Percentiles rank a stretch among this genome's conserved stretches.
Conservation (phyloP, 2,888 invertebrate species). For the Leucophenga maculata region DNA sequence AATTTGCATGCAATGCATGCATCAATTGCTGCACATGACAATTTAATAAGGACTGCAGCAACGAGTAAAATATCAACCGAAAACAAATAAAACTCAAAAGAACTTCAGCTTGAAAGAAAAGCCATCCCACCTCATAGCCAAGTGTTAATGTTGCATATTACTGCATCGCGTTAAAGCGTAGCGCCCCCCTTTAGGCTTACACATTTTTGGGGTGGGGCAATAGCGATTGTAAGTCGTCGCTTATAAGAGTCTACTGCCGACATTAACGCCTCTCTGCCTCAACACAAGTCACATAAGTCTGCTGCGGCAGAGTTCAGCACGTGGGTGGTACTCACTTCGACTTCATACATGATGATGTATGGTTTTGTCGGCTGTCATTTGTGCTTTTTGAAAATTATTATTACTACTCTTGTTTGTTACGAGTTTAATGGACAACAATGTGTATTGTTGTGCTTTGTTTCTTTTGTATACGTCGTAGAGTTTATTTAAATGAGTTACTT, state of each 20-base stretch:
- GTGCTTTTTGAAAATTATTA: conserved; percentile 58
- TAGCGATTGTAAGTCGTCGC: too few relatives aligned
- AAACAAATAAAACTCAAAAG: conserved; percentile 10
- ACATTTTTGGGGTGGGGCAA: neutral
- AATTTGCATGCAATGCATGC: conserved; percentile 63
- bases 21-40: conserved; percentile 58
- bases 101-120: conserved; percentile 4
- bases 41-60: conserved; percentile 52
- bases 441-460: neutral
- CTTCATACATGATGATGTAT: conserved; percentile 59
- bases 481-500: conserved; percentile 1
- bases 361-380: conserved; percentile 69
- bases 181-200: conserved; percentile 1
- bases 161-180: conserved; percentile 13
- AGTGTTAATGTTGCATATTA: conserved; percentile 23
- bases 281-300: conserved; percentile 23
- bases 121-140: neutral
- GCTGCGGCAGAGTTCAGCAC: conserved; percentile 52
- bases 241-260: too few relatives aligned
- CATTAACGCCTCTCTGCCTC: too few relatives aligned
- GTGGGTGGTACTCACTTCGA: conserved; percentile 56
- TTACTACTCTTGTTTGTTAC: conserved; percentile 40
- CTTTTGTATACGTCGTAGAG: neutral
- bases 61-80: neutral
- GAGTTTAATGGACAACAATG: neutral